Evolutionary conservation across 2,797 vertebrate species (phyloP), one percentile per base, ranked within the genome.

Genomic region (Tauraco hartlaubi): DNA sequence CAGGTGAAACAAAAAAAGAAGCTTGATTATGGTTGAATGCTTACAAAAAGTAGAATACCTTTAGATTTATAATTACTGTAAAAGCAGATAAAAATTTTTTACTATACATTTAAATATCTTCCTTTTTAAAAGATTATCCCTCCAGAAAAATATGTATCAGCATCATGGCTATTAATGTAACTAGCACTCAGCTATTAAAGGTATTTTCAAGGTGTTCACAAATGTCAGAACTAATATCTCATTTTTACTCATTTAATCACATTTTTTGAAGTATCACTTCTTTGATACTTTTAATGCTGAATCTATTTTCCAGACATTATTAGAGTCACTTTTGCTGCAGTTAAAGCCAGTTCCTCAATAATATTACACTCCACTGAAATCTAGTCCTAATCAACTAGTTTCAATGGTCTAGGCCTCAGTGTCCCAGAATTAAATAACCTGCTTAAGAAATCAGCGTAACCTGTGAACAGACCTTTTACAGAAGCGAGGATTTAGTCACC

Each of bases 271-370:
- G 86, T 64, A 72, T 22, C 23, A 62, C 73, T 48, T 48, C 63
- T 89, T 88, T 81, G 25, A 85, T 61, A 93, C 59, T 81, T 92
- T 33, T 80, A 73, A 39, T 59, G 81, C 68, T 46, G 22, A 15
- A 33, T 83, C 88, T 85, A 44, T 51, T 68, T 93, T 90, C n/a
- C 82, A 97, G 83, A 31, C 37, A 88, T 84, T 29, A 78, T 61
- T 87, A 43, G n/a, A 79, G 25, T 43, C n/a, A 68, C 17, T 69
- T 41, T 78, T 81, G 35, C 26, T 72, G 26, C 31, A 69, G 21
- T 18, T 49, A 68, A 52, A 59, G 13, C 6, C 39, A 63, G 31
- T 67, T 85, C 29, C 23, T 64, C 21, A 59, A 8, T 48, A 58
- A 31, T 18, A 59, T 25, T 81, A 43, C 4, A 12, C 8, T 23